Conservation (phyloP, 2,888 invertebrate species). For the Linnaemya vulpina region DNA sequence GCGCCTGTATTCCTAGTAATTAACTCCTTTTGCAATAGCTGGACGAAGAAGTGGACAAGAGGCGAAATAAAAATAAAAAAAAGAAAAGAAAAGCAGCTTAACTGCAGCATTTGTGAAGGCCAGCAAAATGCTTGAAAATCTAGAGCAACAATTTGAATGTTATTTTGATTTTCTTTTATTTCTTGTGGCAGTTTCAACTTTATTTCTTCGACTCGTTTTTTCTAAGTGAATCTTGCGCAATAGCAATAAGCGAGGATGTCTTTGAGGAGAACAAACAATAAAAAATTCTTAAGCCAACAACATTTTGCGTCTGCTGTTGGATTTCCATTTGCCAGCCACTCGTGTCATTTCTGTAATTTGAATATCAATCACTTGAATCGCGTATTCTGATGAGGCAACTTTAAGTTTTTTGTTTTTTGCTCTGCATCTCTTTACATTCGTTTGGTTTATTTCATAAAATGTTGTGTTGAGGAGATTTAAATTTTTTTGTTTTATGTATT, state of each 20-base stretch:
- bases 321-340: conserved; percentile 63
- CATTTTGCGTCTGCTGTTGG: conserved; percentile 28
- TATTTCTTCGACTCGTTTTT: neutral
- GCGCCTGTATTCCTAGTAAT: conserved; percentile 71
- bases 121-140: conserved; percentile 33
- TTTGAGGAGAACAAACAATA: conserved; percentile 12
- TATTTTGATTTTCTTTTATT: conserved; percentile 49
- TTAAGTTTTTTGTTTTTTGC: neutral
- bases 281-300: conserved; percentile 55
- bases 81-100: neutral
- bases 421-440: conserved; percentile 14
- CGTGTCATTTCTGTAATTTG: conserved; percentile 73
- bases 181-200: neutral
- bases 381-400: conserved; percentile 38
- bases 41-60: conserved; percentile 13
- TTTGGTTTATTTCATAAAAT: conserved; percentile 50
- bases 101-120: conserved; percentile 10
- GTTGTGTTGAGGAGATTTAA: conserved; percentile 29
- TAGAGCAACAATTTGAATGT: conserved; percentile 68
- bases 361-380: conserved; percentile 72
- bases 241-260: conserved; percentile 31
- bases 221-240: conserved; percentile 6
- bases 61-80: too few species aligned
- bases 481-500: conserved; percentile 11
- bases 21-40: conserved; percentile 59